A percentile compares a stretch with the other conserved stretches of the same genome.
phyloP scores from a whole-genome alignment of 2,797 vertebrate species.

The Cyclura pinguis region DNA sequence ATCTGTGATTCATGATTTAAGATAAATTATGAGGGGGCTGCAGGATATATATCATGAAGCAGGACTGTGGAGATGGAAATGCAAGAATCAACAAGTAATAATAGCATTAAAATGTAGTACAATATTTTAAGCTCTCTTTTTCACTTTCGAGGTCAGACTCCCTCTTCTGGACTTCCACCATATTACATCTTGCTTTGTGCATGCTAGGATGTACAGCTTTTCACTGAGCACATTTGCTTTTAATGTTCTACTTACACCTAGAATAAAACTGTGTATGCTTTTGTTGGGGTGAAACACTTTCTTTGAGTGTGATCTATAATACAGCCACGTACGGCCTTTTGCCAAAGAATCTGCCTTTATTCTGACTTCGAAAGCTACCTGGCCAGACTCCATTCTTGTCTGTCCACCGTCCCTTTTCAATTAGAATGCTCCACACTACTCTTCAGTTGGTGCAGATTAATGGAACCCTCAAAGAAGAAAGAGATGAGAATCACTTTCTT shows the following conservation, averaged over 20 bases:
- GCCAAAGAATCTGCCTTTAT: neutral
- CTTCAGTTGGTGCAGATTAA: neutral
- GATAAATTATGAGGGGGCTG: too few relatives aligned
- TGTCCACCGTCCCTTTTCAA: neutral
- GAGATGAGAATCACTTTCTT: neutral
- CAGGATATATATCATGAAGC: too few relatives aligned
- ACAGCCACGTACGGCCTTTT: neutral
- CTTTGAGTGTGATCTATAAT: neutral
- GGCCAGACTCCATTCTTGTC: neutral
- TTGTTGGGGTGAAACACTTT: neutral
- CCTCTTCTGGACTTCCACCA: neutral
- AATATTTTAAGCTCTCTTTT: too few relatives aligned
- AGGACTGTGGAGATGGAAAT: too few relatives aligned
- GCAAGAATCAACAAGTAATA: too few relatives aligned
- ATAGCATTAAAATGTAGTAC: too few relatives aligned
- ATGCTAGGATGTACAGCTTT: neutral
- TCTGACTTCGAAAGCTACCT: neutral
- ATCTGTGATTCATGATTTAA: too few relatives aligned
- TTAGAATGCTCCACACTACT: neutral
- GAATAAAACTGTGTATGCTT: neutral
- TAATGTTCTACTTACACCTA: neutral
- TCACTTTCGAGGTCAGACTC: conserved; percentile 9
- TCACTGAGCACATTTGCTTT: neutral
- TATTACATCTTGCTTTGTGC: neutral
- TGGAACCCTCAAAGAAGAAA: neutral